Evolutionary conservation across 2,113 vertebrate genomes (phyloP), one percentile per base, ranked within the genome.

Genomic region (Ariopsis seemanni): DNA sequence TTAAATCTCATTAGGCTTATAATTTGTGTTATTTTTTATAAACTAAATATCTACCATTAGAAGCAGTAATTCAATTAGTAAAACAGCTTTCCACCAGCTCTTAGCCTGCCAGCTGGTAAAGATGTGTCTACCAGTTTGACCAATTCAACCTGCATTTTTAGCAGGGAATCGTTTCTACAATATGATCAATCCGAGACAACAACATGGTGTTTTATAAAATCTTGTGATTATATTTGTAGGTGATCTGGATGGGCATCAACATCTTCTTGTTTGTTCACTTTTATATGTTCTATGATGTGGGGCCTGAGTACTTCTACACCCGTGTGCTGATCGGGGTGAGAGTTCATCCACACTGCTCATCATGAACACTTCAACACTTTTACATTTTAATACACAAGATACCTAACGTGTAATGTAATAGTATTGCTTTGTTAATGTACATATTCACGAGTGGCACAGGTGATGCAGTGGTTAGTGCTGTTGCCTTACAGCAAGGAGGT

Each of bases 171-270:
- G 0, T 74, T 48, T 10, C 7, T 75, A 34, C 48, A 15, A 6
- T 55, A 7, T 17, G 0, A 25, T 50, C 18, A 20, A 50, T 48
- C 4, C 0, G 20, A 25, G 9, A 50, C 20, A 50, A 22, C 8
- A 52, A 8, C 50, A 14, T 20, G 1, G 0, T 50, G 48, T 52
- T 25, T 50, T 75, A 15, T 78, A 55, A 78, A 27, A n/a, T 6
- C 14, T 53, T 79, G 30, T 34, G 52, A 11, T 60, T 34, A 4
- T 89, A 60, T 89, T 89, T 86, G 4, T 93, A 98, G 97, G 92
- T 94, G 72, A 93, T 94, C 84, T 99, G 97, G 97, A 93, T 98
- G 94, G 96, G 90, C 78, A 94, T 99, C 93, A 99, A 98, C 90
- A 92, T 96, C 85, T 97, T 97, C 89, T 91, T 99, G 50, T 99